phyloP scores from a whole-genome alignment of 2,113 vertebrate genomes.

The Nothobranchius furzeri region DNA sequence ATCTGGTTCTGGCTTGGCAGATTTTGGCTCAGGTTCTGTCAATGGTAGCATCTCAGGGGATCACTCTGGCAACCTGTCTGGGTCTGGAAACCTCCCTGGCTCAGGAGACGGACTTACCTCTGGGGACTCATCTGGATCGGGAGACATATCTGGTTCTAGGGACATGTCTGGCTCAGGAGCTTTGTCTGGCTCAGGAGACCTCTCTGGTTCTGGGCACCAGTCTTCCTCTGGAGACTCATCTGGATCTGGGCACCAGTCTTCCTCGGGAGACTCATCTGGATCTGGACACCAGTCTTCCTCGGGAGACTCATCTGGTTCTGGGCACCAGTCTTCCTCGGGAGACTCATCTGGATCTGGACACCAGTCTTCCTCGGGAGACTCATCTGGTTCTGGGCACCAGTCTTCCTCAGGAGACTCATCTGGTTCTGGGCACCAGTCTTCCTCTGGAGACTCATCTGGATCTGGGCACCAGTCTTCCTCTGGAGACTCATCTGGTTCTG shows the following conservation, averaged over 20 bases:
- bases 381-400: too few species aligned
- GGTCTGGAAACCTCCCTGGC: slow-evolving; percentile 29
- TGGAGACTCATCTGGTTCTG: slow-evolving; percentile 32
- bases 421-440: slow-evolving; percentile 27
- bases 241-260: too few species aligned
- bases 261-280: too few species aligned
- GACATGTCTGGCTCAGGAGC: slow-evolving; percentile 23
- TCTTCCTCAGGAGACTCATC: slow-evolving; percentile 6
- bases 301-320: too few species aligned
- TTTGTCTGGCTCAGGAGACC: neutral
- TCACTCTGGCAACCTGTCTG: slow-evolving; percentile 18
- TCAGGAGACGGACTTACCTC: slow-evolving; percentile 22
- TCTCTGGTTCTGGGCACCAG: too few species aligned
- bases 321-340: too few species aligned
- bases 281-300: too few species aligned
- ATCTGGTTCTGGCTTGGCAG: slow-evolving; percentile 59
- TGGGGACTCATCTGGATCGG: slow-evolving; percentile 30
- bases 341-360: too few species aligned
- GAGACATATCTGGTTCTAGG: slow-evolving; percentile 18
- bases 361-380: too few species aligned
- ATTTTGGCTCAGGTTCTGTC: slow-evolving; percentile 31
- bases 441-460: slow-evolving; percentile 17
- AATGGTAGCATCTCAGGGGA: slow-evolving; percentile 40
- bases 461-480: slow-evolving; percentile 25
- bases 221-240: too few species aligned